These are phyloP conservation scores for Lathamus discolor DNA, from an alignment of 2,113 vertebrate species.

Conservation along the genomic window DNA sequence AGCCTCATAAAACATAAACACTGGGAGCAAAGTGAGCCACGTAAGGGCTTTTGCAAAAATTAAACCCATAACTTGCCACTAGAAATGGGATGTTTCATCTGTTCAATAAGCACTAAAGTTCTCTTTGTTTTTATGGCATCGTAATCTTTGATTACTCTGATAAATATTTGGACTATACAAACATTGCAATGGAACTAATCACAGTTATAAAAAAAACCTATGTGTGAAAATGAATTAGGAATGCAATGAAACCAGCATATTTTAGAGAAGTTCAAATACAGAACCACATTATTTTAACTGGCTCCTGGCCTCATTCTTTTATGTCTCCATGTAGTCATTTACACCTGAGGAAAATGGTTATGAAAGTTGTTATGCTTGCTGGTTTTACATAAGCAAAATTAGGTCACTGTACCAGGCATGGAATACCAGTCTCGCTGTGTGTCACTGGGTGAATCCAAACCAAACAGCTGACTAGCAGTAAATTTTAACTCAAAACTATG, in stretches of 20 bases:
- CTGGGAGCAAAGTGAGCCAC: conserved; percentile 30
- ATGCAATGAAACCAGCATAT: background rate
- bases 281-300: background rate
- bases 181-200: conserved; percentile 46
- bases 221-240: background rate
- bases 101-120: conserved; percentile 63
- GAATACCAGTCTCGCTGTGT: background rate
- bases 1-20: conserved; percentile 56
- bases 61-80: conserved; percentile 60
- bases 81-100: conserved; percentile 60
- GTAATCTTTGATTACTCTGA: conserved; percentile 72
- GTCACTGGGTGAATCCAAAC: background rate
- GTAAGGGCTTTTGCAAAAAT: conserved; percentile 58
- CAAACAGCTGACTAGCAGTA: background rate
- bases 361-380: background rate
- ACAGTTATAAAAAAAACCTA: conserved; percentile 35
- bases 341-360: background rate
- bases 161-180: conserved; percentile 69
- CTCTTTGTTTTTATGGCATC: conserved; percentile 62
- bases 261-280: background rate
- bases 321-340: background rate
- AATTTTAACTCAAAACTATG: background rate
- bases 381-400: background rate
- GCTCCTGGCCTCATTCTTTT: background rate
- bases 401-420: background rate